These are phyloP conservation scores for Tridacna crocea DNA, from an alignment of 2,888 invertebrate species.

Conservation along the genomic window DNA sequence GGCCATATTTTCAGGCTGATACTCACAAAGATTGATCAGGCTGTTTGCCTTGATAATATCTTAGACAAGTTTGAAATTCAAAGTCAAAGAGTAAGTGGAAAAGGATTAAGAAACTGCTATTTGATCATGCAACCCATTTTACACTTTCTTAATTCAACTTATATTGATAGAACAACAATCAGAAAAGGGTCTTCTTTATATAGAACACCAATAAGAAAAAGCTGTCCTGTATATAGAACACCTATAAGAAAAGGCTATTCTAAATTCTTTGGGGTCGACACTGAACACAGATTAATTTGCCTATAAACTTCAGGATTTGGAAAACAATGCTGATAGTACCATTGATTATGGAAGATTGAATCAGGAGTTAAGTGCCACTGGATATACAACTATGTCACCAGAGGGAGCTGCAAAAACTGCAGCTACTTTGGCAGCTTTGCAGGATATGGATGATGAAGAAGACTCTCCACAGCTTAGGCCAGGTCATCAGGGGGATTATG, in stretches of 20 bases:
- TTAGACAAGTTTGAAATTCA: too few relatives aligned
- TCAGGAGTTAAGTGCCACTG: conserved; percentile 78
- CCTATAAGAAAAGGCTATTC: too few relatives aligned
- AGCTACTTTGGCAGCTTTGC: conserved; percentile 65
- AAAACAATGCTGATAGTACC: conserved; percentile 74
- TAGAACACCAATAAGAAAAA: too few relatives aligned
- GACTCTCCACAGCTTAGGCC: conserved; percentile 14
- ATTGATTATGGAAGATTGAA: conserved; percentile 79
- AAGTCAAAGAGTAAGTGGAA: too few relatives aligned
- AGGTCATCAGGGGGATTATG: conserved; percentile 24
- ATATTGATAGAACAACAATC: too few relatives aligned
- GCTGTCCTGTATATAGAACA: too few relatives aligned
- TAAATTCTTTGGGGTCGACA: neutral
- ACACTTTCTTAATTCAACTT: too few relatives aligned
- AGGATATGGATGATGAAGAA: conserved; percentile 68
- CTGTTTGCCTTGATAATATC: too few relatives aligned
- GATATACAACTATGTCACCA: conserved; percentile 71
- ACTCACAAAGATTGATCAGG: too few relatives aligned
- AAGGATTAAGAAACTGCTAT: neutral
- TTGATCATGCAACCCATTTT: too few relatives aligned
- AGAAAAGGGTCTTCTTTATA: too few relatives aligned
- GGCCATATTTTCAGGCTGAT: too few relatives aligned
- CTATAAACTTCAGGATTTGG: conserved; percentile 71
- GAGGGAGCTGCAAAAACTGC: conserved; percentile 66
- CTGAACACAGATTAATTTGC: neutral